phyloP scores from a whole-genome alignment of 2,113 vertebrate species.

The Opisthocomus hoazin region DNA sequence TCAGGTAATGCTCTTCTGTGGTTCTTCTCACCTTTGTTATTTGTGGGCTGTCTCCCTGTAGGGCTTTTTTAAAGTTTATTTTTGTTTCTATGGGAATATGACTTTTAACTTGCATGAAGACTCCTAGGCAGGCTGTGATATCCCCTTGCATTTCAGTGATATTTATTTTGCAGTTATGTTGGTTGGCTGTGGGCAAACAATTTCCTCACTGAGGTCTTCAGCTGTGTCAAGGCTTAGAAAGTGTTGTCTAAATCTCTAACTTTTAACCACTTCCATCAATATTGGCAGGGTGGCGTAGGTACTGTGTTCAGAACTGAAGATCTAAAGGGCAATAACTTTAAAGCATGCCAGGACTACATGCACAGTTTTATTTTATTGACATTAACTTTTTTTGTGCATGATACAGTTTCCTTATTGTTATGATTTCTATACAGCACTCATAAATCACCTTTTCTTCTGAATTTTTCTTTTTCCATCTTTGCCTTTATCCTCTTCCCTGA shows the following conservation, averaged over 20 bases:
- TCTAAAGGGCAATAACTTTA: background rate
- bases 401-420: background rate
- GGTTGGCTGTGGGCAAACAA: background rate
- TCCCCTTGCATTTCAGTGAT: background rate
- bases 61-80: background rate
- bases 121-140: background rate
- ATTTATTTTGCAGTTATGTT: background rate
- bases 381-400: background rate
- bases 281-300: background rate
- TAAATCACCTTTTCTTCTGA: background rate
- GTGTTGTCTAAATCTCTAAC: background rate
- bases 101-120: background rate
- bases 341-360: no score
- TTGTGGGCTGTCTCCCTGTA: accelerated
- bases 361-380: background rate
- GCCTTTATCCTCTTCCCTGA: background rate
- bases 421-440: background rate
- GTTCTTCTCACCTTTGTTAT: background rate
- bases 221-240: background rate
- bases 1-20: background rate
- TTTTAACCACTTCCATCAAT: background rate
- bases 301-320: background rate
- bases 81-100: background rate
- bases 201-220: accelerated
- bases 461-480: background rate